phyloP scores from a whole-genome alignment of 2,113 vertebrate species.

The Condylura cristata region DNA sequence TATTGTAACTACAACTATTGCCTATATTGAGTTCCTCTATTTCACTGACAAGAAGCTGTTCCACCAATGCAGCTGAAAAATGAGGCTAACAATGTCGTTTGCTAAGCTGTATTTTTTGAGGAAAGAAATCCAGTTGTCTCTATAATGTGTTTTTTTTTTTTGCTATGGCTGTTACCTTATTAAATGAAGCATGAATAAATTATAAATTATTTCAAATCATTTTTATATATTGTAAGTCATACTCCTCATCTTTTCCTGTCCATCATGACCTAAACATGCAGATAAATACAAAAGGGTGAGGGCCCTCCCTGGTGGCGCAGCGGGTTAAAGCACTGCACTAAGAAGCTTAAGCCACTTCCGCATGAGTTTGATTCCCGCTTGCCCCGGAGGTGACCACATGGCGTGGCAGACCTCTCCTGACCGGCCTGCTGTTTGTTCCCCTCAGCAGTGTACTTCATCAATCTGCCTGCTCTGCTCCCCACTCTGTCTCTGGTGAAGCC shows the following conservation, averaged over 20 bases:
- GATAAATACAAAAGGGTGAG: neutral
- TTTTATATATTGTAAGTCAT: neutral
- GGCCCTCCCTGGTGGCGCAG: too few species aligned
- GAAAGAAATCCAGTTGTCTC: constrained; percentile 60
- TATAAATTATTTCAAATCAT: neutral
- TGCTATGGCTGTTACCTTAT: constrained; percentile 48
- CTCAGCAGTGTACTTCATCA: too few species aligned
- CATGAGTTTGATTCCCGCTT: too few species aligned
- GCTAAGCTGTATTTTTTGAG: constrained; percentile 62
- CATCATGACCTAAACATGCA: neutral
- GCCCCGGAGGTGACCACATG: too few species aligned
- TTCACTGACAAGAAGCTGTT: constrained; percentile 69
- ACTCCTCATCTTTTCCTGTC: neutral
- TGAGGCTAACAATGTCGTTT: constrained; percentile 19
- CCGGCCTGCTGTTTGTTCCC: too few species aligned
- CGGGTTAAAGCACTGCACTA: too few species aligned
- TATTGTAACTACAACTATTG: constrained; percentile 79
- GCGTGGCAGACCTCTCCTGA: too few species aligned
- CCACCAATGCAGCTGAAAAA: constrained; percentile 71
- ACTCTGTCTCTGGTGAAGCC: too few species aligned
- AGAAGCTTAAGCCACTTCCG: too few species aligned
- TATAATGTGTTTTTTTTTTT: constrained; percentile 62
- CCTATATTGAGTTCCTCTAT: constrained; percentile 63
- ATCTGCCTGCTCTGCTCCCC: too few species aligned
- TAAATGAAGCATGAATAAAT: neutral